Conservation (phyloP, 2,888 invertebrate genomes). For the Lycaena phlaeas region DNA sequence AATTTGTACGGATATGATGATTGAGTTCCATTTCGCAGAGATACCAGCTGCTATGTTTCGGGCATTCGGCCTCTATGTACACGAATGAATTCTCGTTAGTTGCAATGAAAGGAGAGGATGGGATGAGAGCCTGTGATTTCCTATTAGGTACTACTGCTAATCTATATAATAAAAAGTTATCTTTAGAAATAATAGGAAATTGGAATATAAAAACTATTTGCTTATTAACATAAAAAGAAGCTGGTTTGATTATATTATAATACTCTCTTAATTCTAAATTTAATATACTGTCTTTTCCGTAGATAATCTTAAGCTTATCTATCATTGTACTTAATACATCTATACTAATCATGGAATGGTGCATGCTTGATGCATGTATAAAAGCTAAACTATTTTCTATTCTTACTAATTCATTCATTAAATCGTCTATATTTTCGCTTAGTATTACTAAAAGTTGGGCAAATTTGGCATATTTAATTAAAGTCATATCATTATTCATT, state of each 20-base stretch:
- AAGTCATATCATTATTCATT: slow-evolving; percentile 7
- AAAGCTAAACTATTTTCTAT: slow-evolving; percentile 19
- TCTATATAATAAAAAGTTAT: slow-evolving; percentile 14
- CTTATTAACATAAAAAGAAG: slow-evolving; percentile 13
- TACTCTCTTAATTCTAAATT: slow-evolving; percentile 16
- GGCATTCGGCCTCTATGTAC: slow-evolving; percentile 24
- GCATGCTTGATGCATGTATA: slow-evolving; percentile 14
- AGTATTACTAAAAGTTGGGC: slow-evolving; percentile 15
- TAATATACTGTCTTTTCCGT: slow-evolving; percentile 8
- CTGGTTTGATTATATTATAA: slow-evolving; percentile 16
- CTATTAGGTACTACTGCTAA: slow-evolving; percentile 17
- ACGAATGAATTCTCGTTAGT: slow-evolving; percentile 15
- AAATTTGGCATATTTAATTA: slow-evolving; percentile 18
- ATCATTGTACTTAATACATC: slow-evolving; percentile 15
- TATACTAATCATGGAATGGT: slow-evolving; percentile 16
- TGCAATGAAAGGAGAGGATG: slow-evolving; percentile 20
- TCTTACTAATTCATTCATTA: slow-evolving; percentile 13
- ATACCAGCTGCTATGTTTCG: slow-evolving; percentile 19
- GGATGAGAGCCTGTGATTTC: slow-evolving; percentile 15
- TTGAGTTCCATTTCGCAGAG: slow-evolving; percentile 13
- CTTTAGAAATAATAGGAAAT: slow-evolving; percentile 14
- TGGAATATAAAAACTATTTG: slow-evolving; percentile 14
- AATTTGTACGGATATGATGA: slow-evolving; percentile 11
- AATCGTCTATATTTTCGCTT: slow-evolving; percentile 15
- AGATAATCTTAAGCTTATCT: slow-evolving; percentile 12